Base-by-base conservation (phyloP, 1,140 invertebrate genomes). In the Philopotamus ludificatus region DNA sequence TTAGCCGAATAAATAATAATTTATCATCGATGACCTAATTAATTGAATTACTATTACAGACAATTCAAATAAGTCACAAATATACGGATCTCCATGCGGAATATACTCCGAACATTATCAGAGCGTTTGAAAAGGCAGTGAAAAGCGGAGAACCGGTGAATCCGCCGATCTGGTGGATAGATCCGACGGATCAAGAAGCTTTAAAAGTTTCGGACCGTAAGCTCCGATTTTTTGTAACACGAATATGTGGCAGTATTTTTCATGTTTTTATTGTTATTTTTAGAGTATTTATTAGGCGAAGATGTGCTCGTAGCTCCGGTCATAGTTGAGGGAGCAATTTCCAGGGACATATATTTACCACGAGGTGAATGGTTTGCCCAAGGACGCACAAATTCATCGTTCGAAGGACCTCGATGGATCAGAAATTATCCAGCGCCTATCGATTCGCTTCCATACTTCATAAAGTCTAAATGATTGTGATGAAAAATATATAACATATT, bases 141-240 rank as follows among this genome's bases (percentile, higher is more conserved):
- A 20, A 71, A 7, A 77, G 77, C 10, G 89, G 88, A 63, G 74
- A 75, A 21, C 87, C 88, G 1, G 77, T 88, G 4, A 86, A 90
- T 73, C 78, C 87, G 45, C 89, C 89, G 0, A 79, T 92, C 8
- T 92, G 90, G 89, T 92, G 89, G 89, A 80, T 89, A 0, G 85
- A 85, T 71, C 87, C 88, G 0, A 73, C 71, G 0, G 81, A 89
- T 69, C 7, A 41, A 42, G 55, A 47, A 47, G 64, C 70, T 3
- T 65, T 53, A 1, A 22, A 20, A 55, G 65, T 71, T 34, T 70
- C 58, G 65, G 68, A 70, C 67, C 58, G 70, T 71, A 66, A 63
- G 58, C 12, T 8, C 28, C 4, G 12, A 34, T 34, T 34, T 7
- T 34, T 34, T 34, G 4, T 12, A 34, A 34, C n/a, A n/a, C n/a